phyloP scores from a whole-genome alignment of 2,113 vertebrate genomes.

The Poecilia latipinna region DNA sequence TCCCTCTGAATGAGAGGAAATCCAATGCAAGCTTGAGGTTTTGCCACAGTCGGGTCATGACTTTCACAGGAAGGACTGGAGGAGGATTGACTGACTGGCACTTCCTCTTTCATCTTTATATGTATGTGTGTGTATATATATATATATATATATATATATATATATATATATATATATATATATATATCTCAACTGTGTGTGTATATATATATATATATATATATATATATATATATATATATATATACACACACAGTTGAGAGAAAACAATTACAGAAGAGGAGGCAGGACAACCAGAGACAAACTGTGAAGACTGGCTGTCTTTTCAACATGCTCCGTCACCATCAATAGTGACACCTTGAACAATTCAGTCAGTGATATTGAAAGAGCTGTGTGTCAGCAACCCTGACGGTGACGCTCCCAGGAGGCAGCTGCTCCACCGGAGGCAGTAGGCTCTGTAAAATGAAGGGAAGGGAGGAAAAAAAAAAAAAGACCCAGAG shows the following conservation, averaged over 20 bases:
- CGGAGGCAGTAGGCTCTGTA: conserved; percentile 73
- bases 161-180: conserved; percentile 6
- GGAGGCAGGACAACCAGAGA: conserved; percentile 26
- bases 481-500: conserved; percentile 59
- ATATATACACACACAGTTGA: no score
- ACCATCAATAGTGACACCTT: conserved; percentile 78
- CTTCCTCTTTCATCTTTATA: conserved; percentile 11
- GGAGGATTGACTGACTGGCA: conserved; percentile 23
- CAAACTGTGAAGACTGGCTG: conserved; percentile 58
- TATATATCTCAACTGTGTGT: not conserved
- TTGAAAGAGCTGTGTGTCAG: conserved; percentile 77
- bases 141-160: not conserved
- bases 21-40: conserved; percentile 67
- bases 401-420: conserved; percentile 66
- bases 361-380: conserved; percentile 77
- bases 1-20: conserved; percentile 69
- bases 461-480: conserved; percentile 55
- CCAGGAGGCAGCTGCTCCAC: conserved; percentile 72
- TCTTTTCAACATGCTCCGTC: conserved; percentile 62
- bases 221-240: conserved; percentile 7
- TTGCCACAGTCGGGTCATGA: conserved; percentile 63
- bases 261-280: conserved; percentile 33
- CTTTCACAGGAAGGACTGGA: conserved; percentile 48
- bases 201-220: no score
- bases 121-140: no score